A percentile compares a stretch with the other conserved stretches of the same genome.
These are phyloP conservation scores for Stenopsyche tienmushanensis DNA, from an alignment of 1,140 invertebrate genomes.

Conservation along the genomic window DNA sequence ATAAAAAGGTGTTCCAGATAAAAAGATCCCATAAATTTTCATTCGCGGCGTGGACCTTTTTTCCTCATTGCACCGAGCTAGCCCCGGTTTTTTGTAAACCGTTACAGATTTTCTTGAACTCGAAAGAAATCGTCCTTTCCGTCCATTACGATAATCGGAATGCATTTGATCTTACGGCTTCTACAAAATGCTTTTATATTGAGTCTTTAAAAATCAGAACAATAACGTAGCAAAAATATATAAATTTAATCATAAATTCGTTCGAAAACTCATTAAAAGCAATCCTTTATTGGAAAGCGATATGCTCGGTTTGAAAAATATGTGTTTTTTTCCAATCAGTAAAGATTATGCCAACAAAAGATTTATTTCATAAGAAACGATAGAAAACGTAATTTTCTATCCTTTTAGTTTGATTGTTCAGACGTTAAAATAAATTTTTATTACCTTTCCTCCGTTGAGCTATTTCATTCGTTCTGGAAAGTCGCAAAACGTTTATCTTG, in stretches of 20 bases:
- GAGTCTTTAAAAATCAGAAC: too few relatives aligned
- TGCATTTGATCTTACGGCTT: too few relatives aligned
- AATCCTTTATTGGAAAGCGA: too few relatives aligned
- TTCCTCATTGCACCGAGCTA: background rate
- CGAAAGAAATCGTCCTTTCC: too few relatives aligned
- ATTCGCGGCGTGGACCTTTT: slow-evolving; percentile 21
- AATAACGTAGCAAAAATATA: too few relatives aligned
- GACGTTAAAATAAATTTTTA: slow-evolving; percentile 25
- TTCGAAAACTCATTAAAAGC: too few relatives aligned
- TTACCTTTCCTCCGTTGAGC: background rate
- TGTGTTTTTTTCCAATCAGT: slow-evolving; percentile 21
- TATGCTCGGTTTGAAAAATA: too few relatives aligned
- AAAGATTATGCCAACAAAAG: background rate
- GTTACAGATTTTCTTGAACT: slow-evolving; percentile 13
- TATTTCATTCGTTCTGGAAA: background rate
- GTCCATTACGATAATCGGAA: too few relatives aligned
- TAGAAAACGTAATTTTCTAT: slow-evolving; percentile 20
- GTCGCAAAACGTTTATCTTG: too few relatives aligned
- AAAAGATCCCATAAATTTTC: slow-evolving; percentile 35
- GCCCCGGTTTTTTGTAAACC: background rate
- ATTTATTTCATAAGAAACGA: slow-evolving; percentile 13
- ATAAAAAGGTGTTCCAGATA: slow-evolving; percentile 36
- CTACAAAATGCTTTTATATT: too few relatives aligned
- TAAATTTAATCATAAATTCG: too few relatives aligned
- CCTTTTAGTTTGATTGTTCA: slow-evolving; percentile 18